These are phyloP conservation scores for Synergus itoensis DNA, from an alignment of 2,888 invertebrate species.

Conservation along the genomic window DNA sequence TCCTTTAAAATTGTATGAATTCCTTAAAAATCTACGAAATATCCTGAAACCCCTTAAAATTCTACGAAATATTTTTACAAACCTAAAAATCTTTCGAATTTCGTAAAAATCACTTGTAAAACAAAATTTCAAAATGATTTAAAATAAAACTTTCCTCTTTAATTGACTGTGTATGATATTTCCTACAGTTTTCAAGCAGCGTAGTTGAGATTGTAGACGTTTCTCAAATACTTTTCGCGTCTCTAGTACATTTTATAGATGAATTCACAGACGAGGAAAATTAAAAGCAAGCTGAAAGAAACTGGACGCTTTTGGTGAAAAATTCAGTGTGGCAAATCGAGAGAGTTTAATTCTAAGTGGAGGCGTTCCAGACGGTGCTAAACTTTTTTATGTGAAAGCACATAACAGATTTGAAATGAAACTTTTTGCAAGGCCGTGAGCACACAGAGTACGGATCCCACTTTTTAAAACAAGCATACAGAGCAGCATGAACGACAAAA, in stretches of 20 bases:
- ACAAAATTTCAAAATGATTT: neutral
- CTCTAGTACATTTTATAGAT: neutral
- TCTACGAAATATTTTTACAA: too few species aligned
- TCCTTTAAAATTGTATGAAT: too few species aligned
- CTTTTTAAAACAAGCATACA: conserved; percentile 24
- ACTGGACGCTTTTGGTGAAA: conserved; percentile 19
- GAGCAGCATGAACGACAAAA: conserved; percentile 4
- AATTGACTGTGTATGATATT: too few species aligned
- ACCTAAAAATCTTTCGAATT: too few species aligned
- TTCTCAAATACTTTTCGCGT: neutral
- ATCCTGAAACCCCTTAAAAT: too few species aligned
- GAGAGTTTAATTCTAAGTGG: conserved; percentile 39
- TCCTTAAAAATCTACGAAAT: too few species aligned
- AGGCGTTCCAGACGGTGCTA: conserved; percentile 35
- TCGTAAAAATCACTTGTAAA: too few species aligned
- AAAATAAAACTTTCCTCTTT: neutral
- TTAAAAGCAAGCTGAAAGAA: conserved; percentile 18
- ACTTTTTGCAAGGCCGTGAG: conserved; percentile 39
- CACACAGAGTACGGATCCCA: conserved; percentile 13
- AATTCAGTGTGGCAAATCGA: conserved; percentile 37
- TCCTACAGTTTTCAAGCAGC: neutral
- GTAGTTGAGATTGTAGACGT: neutral
- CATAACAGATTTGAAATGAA: conserved; percentile 41
- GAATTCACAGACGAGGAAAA: conserved; percentile 5
- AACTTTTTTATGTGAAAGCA: conserved; percentile 32